Evolutionary conservation across 2,888 invertebrate genomes (phyloP).

Genomic region (Campoplex capitator): DNA sequence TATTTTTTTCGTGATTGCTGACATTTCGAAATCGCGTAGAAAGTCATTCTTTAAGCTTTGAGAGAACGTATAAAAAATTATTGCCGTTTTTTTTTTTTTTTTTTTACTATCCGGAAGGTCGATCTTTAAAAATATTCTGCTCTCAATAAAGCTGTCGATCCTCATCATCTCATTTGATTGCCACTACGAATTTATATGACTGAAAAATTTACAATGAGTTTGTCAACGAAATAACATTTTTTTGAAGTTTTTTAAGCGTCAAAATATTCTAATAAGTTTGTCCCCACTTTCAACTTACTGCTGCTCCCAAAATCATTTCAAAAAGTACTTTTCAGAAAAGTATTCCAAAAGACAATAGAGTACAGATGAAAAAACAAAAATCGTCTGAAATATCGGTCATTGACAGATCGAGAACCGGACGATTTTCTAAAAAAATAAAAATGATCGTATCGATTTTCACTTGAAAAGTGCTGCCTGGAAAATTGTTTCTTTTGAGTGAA

Average conservation of each 20-base stretch:
- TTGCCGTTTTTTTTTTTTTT: too few species aligned
- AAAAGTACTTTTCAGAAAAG: too few species aligned
- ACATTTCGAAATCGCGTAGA: conserved; percentile 2
- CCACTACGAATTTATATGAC: background rate
- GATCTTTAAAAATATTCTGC: background rate
- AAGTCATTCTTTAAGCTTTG: background rate
- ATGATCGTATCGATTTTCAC: background rate
- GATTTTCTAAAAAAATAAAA: background rate
- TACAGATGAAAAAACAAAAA: too few species aligned
- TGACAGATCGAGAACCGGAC: too few species aligned
- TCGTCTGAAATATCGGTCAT: background rate
- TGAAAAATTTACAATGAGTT: background rate
- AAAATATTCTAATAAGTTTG: too few species aligned
- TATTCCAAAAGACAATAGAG: too few species aligned
- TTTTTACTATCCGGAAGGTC: background rate
- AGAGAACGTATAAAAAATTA: background rate
- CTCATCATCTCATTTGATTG: too few species aligned
- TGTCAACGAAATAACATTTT: background rate
- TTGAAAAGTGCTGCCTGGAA: background rate
- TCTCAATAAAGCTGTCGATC: background rate
- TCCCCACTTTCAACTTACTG: too few species aligned
- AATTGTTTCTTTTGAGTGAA: background rate
- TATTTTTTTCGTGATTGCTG: conserved; percentile 6
- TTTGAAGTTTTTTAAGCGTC: too few species aligned
- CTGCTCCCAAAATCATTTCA: too few species aligned